Evolutionary conservation across 2,113 vertebrate species (phyloP).

Genomic region (Recurvirostra avosetta): DNA sequence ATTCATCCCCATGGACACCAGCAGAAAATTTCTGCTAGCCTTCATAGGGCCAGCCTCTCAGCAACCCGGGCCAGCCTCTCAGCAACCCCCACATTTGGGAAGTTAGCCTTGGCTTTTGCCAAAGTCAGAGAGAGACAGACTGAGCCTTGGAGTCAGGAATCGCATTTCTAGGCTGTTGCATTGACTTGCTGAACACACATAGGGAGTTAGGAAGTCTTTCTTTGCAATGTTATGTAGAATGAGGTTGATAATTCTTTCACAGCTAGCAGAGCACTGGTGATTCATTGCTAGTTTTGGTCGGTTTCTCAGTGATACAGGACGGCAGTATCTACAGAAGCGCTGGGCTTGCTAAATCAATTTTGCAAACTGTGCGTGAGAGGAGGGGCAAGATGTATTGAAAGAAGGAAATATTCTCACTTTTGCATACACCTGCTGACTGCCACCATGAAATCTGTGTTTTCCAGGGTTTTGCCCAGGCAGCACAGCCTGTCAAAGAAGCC

Average conservation of each 20-base stretch:
- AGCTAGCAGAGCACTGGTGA: background rate
- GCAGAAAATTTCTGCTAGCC: background rate
- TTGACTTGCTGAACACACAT: background rate
- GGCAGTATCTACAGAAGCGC: background rate
- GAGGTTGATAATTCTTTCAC: background rate
- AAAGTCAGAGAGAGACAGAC: background rate
- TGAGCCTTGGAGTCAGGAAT: fast-evolving
- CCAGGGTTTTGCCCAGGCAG: slow-evolving; percentile 12
- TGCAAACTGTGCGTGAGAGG: background rate
- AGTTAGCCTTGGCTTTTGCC: background rate
- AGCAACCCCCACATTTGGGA: fast-evolving
- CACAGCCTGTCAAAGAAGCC: background rate
- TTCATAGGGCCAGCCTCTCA: background rate
- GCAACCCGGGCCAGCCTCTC: background rate
- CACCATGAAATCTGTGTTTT: background rate
- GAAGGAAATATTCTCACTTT: background rate
- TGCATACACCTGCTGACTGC: background rate
- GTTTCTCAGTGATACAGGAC: background rate
- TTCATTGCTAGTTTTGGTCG: background rate
- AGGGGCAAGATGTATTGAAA: background rate
- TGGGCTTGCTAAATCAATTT: background rate
- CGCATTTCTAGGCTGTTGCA: background rate
- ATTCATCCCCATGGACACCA: no score
- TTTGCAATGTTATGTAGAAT: background rate
- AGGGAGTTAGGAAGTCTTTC: background rate